A percentile compares a stretch with the other conserved stretches of the same genome.
These are phyloP conservation scores for Mycteria americana DNA, from an alignment of 2,797 vertebrate species.

Conservation along the genomic window DNA sequence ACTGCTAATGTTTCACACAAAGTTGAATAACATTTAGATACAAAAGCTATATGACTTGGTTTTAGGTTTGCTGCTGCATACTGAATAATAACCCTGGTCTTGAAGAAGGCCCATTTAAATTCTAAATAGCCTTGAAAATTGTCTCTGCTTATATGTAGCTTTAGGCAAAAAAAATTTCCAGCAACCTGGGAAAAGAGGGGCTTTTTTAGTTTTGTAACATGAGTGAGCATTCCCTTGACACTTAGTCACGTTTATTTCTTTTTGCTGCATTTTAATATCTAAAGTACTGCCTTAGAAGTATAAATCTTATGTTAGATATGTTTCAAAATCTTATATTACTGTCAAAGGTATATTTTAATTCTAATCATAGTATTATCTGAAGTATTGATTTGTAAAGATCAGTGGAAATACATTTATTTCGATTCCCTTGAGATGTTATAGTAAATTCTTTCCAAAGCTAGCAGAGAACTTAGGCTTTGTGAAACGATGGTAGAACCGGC, in stretches of 20 bases:
- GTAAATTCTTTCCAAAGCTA: not conserved
- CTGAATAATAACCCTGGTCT: not conserved
- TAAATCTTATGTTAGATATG: not conserved
- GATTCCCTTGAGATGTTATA: not conserved
- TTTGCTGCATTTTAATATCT: not conserved
- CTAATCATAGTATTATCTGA: not conserved
- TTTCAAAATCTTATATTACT: not conserved
- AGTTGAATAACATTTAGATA: not conserved
- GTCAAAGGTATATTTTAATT: not conserved
- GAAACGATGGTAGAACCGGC: not conserved
- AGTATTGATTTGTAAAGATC: not conserved
- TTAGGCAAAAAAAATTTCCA: not conserved
- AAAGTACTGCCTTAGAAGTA: not conserved
- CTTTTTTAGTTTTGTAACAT: not conserved
- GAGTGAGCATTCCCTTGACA: slow-evolving; percentile 8
- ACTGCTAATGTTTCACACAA: not conserved
- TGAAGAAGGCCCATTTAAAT: not conserved
- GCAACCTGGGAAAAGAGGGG: not conserved
- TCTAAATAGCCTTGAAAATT: not conserved
- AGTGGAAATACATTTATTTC: not conserved
- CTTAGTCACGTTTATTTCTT: not conserved
- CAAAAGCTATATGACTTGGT: not conserved
- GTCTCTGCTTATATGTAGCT: not conserved
- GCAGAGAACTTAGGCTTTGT: not conserved
- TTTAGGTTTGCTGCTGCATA: not conserved